Base-by-base conservation (phyloP, 2,113 vertebrate genomes). In the Lontra canadensis region DNA sequence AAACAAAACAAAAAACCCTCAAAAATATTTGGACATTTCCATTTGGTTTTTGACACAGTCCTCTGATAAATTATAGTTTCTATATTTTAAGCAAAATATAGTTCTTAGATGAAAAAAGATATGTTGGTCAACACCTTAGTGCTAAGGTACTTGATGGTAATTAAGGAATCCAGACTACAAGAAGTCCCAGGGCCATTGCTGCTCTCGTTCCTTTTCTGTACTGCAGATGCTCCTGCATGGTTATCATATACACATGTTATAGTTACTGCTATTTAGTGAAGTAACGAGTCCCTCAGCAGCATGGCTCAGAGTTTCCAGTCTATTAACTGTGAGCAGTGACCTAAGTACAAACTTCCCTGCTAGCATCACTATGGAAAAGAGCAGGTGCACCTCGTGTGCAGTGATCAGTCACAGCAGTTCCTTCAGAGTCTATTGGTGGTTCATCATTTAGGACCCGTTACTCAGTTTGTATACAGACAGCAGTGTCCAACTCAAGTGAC, bases 21-120 rank as follows among this genome's bases (percentile, higher is more conserved):
- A 76, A 44, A 92, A 94, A 89, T 86, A 94, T 69, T 97, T 96
- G 52, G 36, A 39, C 15, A 36, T 90, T 90, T 96, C 12, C 59
- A 73, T 17, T 6, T 18, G 47, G 10, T 55, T 76, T 91, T 94
- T 93, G 86, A 88, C 14, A 1, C 18, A 84, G 4, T 69, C 78
- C 49, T 88, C 86, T 49, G 34, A 55, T 83, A 83, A 92, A 25
- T 90, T 90, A 57, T 26, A 7, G 61, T 29, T 87, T 97, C 49
- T 94, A 4, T 15, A 44, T 88, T 96, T 97, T 94, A 83, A 89
- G 83, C 42, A 74, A 67, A 73, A 34, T 15, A 36, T 21, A 85
- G 34, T 87, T 81, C 36, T 88, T 85, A 83, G 57, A 61, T 97
- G 81, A 49, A 88, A 83, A 79, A 83, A 79, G 39, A 94, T 20